Percentiles rank a stretch among this genome's conserved stretches.
phyloP scores from a whole-genome alignment of 2,888 invertebrate genomes.

The Mongoloraphidia duomilia region DNA sequence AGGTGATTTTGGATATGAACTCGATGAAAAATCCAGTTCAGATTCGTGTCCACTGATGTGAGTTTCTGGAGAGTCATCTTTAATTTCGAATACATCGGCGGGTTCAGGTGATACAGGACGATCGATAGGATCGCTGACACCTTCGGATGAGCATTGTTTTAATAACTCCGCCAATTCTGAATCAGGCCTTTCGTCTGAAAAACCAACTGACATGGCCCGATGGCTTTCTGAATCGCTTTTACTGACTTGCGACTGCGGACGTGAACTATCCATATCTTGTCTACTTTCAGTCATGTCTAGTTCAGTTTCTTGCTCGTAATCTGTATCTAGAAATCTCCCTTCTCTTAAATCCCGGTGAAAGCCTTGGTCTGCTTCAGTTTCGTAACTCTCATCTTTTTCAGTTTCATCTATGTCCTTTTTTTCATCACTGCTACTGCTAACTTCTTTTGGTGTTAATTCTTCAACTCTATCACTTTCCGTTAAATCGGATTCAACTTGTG shows the following conservation, averaged over 20 bases:
- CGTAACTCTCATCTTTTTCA: conserved; percentile 28
- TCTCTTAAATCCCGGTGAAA: conserved; percentile 28
- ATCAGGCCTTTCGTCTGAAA: conserved; percentile 29
- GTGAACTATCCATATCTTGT: conserved; percentile 32
- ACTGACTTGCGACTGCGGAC: conserved; percentile 25
- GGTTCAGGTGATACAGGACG: conserved; percentile 37
- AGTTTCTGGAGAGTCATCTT: conserved; percentile 28
- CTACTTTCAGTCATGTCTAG: conserved; percentile 33
- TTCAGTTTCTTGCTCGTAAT: conserved; percentile 30
- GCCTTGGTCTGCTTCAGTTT: conserved; percentile 32
- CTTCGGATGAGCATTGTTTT: conserved; percentile 26
- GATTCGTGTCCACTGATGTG: conserved; percentile 28
- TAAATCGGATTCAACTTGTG: conserved; percentile 21
- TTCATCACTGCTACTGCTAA: conserved; percentile 24
- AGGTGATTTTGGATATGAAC: conserved; percentile 25
- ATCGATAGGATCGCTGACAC: conserved; percentile 33
- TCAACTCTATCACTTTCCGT: conserved; percentile 28
- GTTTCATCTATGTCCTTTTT: conserved; percentile 32
- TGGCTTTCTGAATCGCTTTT: conserved; percentile 27
- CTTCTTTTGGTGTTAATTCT: conserved; percentile 29
- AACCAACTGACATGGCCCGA: conserved; percentile 25
- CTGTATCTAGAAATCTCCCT: conserved; percentile 23
- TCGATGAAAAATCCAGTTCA: conserved; percentile 29
- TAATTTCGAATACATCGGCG: conserved; percentile 25
- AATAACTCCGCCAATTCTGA: conserved; percentile 28